Percentiles rank a stretch among this genome's conserved stretches.
Evolutionary conservation across 64 coral and sea anemone genomes (phyloP).

Genomic region (Trachythela sp.): DNA sequence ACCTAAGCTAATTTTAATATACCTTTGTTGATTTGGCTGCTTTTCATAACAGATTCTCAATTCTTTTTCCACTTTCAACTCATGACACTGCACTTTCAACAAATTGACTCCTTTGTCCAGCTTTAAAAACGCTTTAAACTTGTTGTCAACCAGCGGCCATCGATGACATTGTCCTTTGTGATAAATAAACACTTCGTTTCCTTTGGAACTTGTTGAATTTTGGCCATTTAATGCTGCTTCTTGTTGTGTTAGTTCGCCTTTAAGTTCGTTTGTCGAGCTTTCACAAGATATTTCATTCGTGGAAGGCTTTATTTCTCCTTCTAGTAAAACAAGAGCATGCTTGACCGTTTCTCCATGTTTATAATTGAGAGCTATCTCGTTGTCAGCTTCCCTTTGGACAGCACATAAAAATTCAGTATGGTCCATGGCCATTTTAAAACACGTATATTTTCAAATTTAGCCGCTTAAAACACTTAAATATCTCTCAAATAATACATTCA

Average conservation of each 20-base stretch:
- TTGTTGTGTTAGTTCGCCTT: neutral
- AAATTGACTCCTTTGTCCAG: constrained; percentile 65
- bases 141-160: constrained; percentile 65
- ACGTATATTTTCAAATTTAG: too few relatives aligned
- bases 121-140: constrained; percentile 66
- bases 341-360: constrained; percentile 56
- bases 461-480: too few relatives aligned
- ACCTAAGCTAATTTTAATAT: neutral
- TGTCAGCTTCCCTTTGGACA: neutral
- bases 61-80: constrained; percentile 32
- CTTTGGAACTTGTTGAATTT: neutral
- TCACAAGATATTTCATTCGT: neutral
- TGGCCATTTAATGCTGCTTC: neutral
- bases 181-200: constrained; percentile 39
- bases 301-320: constrained; percentile 15
- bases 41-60: constrained; percentile 50
- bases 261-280: neutral
- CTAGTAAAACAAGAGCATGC: constrained; percentile 67
- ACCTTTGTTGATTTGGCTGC: constrained; percentile 46
- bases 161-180: constrained; percentile 16
- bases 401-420: too few relatives aligned
- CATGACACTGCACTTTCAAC: constrained; percentile 43
- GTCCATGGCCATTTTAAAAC: too few relatives aligned
- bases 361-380: constrained; percentile 44
- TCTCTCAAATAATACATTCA: too few relatives aligned